Evolutionary conservation across 2,113 vertebrate species (phyloP), one percentile per base, ranked within the genome.

Genomic region (Collichthys lucidus): DNA sequence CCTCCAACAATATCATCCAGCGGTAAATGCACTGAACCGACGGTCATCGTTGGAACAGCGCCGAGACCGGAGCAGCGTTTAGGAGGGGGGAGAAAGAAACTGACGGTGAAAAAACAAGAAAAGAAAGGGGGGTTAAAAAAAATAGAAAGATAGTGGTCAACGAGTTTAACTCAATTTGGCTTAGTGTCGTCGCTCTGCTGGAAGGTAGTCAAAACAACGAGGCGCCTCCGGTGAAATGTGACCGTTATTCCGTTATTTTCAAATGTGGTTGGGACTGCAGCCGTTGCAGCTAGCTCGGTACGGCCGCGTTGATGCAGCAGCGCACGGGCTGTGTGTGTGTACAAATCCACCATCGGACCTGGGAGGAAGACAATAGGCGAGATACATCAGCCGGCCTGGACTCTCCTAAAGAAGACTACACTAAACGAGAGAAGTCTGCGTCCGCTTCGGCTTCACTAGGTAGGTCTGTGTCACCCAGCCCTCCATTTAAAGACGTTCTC

Each of bases 251-350:
- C 8, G 52, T 74, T 59, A 0, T 46, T 53, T 66, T 85, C 78
- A 50, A 80, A 80, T 85, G 84, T 40, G 84, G 78, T 73, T 31
- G 64, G 47, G 74, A 40, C 79, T 62, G 47, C 74, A 61, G 82
- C 79, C 73, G 77, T 77, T 12, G 83, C 81, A 70, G 84, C 68
- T 65, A 22, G 82, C 83, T 88, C 78, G 72, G 80, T 74, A 6
- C 89, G 65, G 85, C 88, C 86, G 92, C 85, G 87, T 92, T 89
- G 85, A 92, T 90, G 90, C 88, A 75, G 87, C 91, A 86, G 82
- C 73, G 63, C 66, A 15, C 78, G 79, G 69, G 69, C 31, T 62
- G 77, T 62, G 76, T 65, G 16, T 40, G 35, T 40, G 65, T 73
- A 79, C 68, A 72, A 76, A 79, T 79, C 79, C 78, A 55, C 61